Evolutionary conservation across 1,140 invertebrate species (phyloP).

Genomic region (Chironomus tepperi): DNA sequence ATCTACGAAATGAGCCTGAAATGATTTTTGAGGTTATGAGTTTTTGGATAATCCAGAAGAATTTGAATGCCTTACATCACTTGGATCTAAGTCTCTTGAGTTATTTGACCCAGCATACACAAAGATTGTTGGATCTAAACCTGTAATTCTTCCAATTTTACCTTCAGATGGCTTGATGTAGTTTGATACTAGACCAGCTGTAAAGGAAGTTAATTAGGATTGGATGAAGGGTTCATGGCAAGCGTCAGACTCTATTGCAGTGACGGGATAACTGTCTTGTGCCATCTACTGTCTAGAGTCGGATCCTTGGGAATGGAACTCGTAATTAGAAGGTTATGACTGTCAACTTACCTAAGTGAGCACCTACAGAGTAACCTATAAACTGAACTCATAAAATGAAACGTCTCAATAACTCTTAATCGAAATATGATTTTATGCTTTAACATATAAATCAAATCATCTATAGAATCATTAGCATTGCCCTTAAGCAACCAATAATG

Average conservation of each 20-base stretch:
- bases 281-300: too few species aligned
- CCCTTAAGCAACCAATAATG: too few species aligned
- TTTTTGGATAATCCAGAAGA: not conserved
- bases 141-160: conserved; percentile 72
- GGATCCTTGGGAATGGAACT: too few species aligned
- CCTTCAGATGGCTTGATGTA: conserved; percentile 52
- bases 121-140: conserved; percentile 74
- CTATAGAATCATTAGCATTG: too few species aligned
- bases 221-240: too few species aligned
- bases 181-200: conserved; percentile 61
- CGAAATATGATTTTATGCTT: too few species aligned
- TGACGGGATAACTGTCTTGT: too few species aligned
- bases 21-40: not conserved
- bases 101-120: conserved; percentile 72
- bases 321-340: too few species aligned
- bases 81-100: conserved; percentile 70
- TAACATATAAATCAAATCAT: too few species aligned
- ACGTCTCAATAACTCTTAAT: not conserved
- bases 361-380: conserved; percentile 76
- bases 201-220: too few species aligned
- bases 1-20: conserved; percentile 71
- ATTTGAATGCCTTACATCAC: conserved; percentile 44
- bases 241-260: too few species aligned
- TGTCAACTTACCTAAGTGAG: conserved; percentile 61
- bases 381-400: conserved; percentile 38